phyloP scores from a whole-genome alignment of 2,113 vertebrate genomes.

The Cariama cristata region DNA sequence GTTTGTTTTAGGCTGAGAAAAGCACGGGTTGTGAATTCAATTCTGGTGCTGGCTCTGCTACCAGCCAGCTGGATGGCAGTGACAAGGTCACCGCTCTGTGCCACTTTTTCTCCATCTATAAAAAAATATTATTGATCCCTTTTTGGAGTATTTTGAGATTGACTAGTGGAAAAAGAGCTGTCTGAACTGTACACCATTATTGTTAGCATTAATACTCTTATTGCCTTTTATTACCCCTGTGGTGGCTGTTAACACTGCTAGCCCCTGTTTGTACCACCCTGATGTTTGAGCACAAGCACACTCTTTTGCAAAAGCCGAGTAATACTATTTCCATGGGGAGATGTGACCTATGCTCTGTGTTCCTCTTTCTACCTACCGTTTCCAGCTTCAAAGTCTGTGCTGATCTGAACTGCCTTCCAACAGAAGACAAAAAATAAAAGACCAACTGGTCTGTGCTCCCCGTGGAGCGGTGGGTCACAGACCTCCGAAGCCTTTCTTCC shows the following conservation, averaged over 20 bases:
- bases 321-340: background rate
- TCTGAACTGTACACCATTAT: background rate
- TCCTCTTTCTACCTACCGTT: background rate
- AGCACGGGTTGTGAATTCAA: background rate
- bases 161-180: background rate
- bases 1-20: background rate
- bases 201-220: background rate
- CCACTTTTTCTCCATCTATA: background rate
- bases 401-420: background rate
- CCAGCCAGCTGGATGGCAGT: background rate
- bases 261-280: background rate
- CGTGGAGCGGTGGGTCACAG: fast-evolving
- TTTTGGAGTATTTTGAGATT: background rate
- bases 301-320: background rate
- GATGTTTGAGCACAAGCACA: background rate
- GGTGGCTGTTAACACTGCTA: background rate
- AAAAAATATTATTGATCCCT: background rate
- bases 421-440: background rate
- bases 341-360: background rate
- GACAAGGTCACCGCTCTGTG: background rate
- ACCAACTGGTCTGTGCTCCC: background rate
- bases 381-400: background rate
- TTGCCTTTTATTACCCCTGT: background rate
- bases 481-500: background rate
- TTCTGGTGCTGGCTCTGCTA: background rate